phyloP scores from a whole-genome alignment of 2,888 invertebrate genomes.

The Hydriomena furcata region DNA sequence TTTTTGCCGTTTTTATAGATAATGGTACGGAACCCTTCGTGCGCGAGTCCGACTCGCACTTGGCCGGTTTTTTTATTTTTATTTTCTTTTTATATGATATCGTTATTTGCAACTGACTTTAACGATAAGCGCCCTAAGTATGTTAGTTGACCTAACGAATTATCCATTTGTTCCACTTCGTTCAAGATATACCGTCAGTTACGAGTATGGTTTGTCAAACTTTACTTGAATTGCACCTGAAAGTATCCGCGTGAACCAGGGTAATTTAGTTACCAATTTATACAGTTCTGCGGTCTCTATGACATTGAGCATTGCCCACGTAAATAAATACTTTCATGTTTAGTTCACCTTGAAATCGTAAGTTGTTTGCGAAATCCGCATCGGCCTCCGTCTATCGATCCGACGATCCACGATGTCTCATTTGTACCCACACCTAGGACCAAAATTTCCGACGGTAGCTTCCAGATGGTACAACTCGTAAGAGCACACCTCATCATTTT shows the following conservation, averaged over 20 bases:
- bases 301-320: conserved; percentile 70
- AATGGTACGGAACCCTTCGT: too few species aligned
- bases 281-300: conserved; percentile 71
- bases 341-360: conserved; percentile 66
- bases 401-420: conserved; percentile 41
- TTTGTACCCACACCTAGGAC: conserved; percentile 49
- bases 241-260: conserved; percentile 18
- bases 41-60: too few species aligned
- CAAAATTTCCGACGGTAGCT: conserved; percentile 42
- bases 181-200: too few species aligned
- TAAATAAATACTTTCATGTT: conserved; percentile 61
- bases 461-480: too few species aligned
- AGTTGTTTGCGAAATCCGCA: conserved; percentile 68
- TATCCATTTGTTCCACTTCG: too few species aligned
- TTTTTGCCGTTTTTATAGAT: too few species aligned
- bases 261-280: conserved; percentile 61
- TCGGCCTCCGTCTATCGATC: conserved; percentile 62
- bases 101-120: too few species aligned
- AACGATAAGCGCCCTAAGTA: too few species aligned
- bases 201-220: not conserved
- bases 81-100: too few species aligned
- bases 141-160: too few species aligned
- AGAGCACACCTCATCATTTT: too few species aligned
- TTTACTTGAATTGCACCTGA: not conserved
- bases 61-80: too few species aligned